Evolutionary conservation across 2,113 vertebrate species (phyloP).

Genomic region (Nettapus auritus): DNA sequence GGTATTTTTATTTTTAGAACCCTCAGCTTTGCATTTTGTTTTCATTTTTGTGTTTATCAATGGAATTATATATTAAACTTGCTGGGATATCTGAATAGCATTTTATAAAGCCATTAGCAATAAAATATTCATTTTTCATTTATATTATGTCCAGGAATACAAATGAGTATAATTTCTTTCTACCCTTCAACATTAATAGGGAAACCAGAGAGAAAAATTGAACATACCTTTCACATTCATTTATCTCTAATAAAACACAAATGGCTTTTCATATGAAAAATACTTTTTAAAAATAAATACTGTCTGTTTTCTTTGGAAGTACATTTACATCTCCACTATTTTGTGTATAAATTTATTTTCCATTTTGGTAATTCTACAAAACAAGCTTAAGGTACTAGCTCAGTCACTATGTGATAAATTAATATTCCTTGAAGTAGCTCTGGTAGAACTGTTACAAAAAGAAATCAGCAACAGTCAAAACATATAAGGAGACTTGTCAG

Average conservation of each 20-base stretch:
- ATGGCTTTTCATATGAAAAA: background rate
- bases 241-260: constrained; percentile 36
- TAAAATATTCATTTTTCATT: constrained; percentile 37
- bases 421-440: background rate
- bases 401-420: background rate
- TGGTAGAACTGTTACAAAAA: background rate
- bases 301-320: background rate
- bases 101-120: constrained; percentile 45
- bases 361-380: background rate
- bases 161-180: constrained; percentile 35
- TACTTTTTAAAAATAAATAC: background rate
- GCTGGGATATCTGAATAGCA: background rate
- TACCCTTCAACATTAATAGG: constrained; percentile 20
- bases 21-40: background rate
- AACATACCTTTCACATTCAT: constrained; percentile 2
- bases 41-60: background rate
- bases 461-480: background rate
- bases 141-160: constrained; percentile 36
- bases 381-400: background rate
- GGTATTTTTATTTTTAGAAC: background rate
- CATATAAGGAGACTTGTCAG: background rate
- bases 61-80: background rate
- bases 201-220: constrained; percentile 20
- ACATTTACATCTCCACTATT: background rate
- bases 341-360: background rate